Evolutionary conservation across 2,113 vertebrate species (phyloP), one percentile per base, ranked within the genome.

Genomic region (Tenebrosternarchus preto): DNA sequence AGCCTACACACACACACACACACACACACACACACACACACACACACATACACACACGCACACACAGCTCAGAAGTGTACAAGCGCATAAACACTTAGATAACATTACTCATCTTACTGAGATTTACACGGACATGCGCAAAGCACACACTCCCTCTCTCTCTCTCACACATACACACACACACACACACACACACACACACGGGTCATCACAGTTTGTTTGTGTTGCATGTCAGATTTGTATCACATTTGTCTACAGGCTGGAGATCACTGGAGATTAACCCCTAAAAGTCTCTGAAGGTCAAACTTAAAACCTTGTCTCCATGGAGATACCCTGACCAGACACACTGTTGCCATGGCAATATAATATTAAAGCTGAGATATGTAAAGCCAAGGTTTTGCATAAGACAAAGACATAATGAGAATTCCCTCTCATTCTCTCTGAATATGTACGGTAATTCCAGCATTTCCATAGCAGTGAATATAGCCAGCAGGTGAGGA

Each of bases 101-200:
- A 67, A 56, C 77, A 80, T 80, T 76, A 76, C 74, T 81, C 79
- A 84, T 84, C 75, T 68, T 31, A 29, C 56, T 81, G 83, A 84
- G 75, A 81, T 84, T 84, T 81, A 84, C 69, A 81, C 61, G 29
- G 70, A 79, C 79, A 59, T 55, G 29, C 25, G 29, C 16, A 22
- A 76, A 83, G n/a, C 76, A 83, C 69, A 60, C 68, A 81, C 63
- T 66, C 81, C 29, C 63, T 9, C 63, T 29, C n/a, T n/a, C n/a
- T 63, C 2, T 9, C 63, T 29, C 17, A 36, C 15, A 74, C 76
- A 83, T 72, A 83, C 60, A 68, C 59, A 75, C 53, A 76, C 64
- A 15, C 77, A 50, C 27, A 43, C 24, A 36, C 50, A 59, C 57
- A 63, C 56, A 63, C 29, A 66, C 78, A 80, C 64, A 39, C 79